phyloP scores from a whole-genome alignment of 1,140 invertebrate genomes.

The Drosophila santomea region DNA sequence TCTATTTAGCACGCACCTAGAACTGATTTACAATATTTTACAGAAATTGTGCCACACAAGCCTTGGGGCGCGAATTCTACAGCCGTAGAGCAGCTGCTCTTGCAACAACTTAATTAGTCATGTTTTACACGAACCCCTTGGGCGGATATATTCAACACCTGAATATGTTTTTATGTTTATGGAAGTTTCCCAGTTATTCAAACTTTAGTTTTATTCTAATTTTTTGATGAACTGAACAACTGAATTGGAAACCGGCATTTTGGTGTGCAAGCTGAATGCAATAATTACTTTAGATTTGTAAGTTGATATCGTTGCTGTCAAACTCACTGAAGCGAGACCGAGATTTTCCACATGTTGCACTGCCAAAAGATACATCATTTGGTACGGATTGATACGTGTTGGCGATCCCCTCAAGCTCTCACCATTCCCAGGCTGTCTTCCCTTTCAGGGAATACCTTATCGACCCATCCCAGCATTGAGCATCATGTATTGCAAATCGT shows the following conservation, averaged over 20 bases:
- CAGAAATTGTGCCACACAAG: conserved; percentile 11
- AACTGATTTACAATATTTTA: conserved; percentile 1
- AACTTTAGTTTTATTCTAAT: too few relatives aligned
- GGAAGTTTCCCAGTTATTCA: too few relatives aligned
- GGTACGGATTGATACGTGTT: not conserved
- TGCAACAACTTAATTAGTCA: conserved; percentile 31
- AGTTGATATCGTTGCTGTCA: not conserved
- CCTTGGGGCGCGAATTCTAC: not conserved
- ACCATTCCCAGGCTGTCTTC: conserved; percentile 27
- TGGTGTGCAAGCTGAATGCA: too few relatives aligned
- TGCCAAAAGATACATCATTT: not conserved
- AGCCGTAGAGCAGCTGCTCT: not conserved
- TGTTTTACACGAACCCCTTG: conserved; percentile 19
- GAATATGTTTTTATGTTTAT: not conserved
- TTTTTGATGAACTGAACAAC: too few relatives aligned
- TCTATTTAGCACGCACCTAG: conserved; percentile 20
- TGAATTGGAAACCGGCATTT: too few relatives aligned
- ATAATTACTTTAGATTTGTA: too few relatives aligned
- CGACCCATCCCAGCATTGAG: conserved; percentile 51
- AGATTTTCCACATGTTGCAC: not conserved
- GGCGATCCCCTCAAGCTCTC: not conserved
- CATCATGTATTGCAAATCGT: conserved; percentile 56
- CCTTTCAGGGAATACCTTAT: conserved; percentile 10
- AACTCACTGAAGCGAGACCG: not conserved
- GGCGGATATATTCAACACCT: not conserved